phyloP scores from a whole-genome alignment of 2,888 invertebrate species.

The Serripes groenlandicus region DNA sequence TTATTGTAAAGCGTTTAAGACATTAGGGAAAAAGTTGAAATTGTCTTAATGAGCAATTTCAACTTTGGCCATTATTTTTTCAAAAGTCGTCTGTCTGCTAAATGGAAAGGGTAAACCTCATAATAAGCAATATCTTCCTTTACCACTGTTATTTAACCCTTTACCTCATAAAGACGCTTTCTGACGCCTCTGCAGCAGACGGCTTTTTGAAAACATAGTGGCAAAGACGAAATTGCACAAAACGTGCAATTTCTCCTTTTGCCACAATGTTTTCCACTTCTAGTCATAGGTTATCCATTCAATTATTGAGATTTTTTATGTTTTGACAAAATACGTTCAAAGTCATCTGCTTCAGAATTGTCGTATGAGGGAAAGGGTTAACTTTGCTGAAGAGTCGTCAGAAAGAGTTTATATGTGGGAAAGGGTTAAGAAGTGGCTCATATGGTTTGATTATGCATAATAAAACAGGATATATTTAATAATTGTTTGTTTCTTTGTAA shows the following conservation, averaged over 20 bases:
- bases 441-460: too few species aligned
- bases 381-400: too few species aligned
- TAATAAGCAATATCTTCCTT: too few species aligned
- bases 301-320: neutral
- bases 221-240: neutral
- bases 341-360: neutral
- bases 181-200: neutral
- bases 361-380: neutral
- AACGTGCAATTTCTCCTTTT: neutral
- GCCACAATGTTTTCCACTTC: neutral
- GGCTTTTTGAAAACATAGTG: neutral
- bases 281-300: neutral
- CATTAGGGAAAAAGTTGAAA: neutral
- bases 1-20: neutral
- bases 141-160: neutral
- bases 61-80: neutral
- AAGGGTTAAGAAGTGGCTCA: too few species aligned
- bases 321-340: neutral
- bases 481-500: too few species aligned
- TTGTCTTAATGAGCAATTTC: neutral
- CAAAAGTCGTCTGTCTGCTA: neutral
- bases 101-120: too few species aligned
- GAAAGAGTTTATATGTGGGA: too few species aligned
- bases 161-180: neutral
- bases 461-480: too few species aligned